A percentile compares a stretch with the other conserved stretches of the same genome.
Evolutionary conservation across 1,140 invertebrate species (phyloP).

Genomic region (Drosophila bocki): DNA sequence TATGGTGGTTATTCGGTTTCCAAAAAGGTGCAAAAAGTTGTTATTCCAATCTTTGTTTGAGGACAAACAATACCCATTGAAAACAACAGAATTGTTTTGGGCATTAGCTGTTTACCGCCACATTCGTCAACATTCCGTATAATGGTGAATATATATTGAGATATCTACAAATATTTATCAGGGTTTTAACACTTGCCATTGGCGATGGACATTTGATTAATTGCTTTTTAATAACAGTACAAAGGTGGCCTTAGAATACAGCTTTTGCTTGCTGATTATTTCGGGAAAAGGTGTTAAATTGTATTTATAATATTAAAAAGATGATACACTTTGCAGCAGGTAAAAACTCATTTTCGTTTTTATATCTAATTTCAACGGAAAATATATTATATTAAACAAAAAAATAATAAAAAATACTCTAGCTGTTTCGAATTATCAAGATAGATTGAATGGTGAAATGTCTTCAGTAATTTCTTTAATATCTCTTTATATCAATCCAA

Average conservation of each 20-base stretch:
- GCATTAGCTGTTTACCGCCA: constrained; percentile 9
- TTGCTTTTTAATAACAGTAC: constrained; percentile 50
- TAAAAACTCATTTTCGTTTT: too few relatives aligned
- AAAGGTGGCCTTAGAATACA: neutral
- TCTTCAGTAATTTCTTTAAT: neutral
- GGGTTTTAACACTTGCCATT: constrained; percentile 30
- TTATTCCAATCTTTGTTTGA: constrained; percentile 6
- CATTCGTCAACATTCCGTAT: constrained; percentile 2
- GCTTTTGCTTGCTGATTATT: neutral
- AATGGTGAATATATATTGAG: constrained; percentile 1
- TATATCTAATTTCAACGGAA: too few relatives aligned
- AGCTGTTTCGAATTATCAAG: neutral
- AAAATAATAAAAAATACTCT: neutral
- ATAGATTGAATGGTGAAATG: too few relatives aligned
- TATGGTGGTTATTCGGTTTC: neutral
- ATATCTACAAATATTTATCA: constrained; percentile 29
- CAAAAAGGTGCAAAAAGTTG: constrained; percentile 9
- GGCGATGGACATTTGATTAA: constrained; percentile 42
- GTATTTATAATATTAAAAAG: neutral
- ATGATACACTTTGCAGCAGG: too few relatives aligned
- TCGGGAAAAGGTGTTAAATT: neutral
- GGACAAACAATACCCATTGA: neutral
- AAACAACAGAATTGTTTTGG: constrained; percentile 32
- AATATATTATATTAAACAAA: too few relatives aligned
- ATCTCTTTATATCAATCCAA: neutral